Conservation (phyloP, 2,888 invertebrate species). For the Acanthococcus lagerstroemiae region DNA sequence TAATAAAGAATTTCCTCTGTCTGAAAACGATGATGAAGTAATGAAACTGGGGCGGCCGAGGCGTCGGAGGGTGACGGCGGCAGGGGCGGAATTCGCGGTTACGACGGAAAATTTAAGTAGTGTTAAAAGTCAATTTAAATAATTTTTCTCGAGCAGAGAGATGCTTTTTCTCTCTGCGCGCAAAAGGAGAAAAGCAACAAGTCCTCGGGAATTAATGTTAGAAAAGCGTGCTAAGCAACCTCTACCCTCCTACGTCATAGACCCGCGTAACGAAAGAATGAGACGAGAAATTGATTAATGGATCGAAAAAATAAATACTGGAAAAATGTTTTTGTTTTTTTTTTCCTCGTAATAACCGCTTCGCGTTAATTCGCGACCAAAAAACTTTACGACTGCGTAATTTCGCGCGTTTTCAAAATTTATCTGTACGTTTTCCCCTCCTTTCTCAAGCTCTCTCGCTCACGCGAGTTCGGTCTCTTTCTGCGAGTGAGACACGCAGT, state of each 20-base stretch:
- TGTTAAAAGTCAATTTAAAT: constrained; percentile 30
- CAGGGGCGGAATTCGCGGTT: constrained; percentile 10
- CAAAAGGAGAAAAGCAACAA: constrained; percentile 17
- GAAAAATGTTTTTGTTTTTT: no score
- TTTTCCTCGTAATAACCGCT: no score
- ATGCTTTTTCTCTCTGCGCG: constrained; percentile 13
- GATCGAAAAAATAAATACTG: neutral
- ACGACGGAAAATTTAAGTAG: constrained; percentile 28
- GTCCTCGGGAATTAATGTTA: constrained; percentile 23
- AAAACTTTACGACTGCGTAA: no score
- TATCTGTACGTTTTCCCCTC: no score
- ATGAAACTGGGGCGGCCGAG: no score
- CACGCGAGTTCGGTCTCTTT: no score
- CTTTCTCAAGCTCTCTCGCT: no score
- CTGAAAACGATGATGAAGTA: constrained; percentile 27
- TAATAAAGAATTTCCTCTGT: constrained; percentile 30
- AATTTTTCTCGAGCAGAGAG: constrained; percentile 24
- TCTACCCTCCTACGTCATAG: neutral
- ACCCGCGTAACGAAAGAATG: constrained; percentile 2
- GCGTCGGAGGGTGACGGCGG: neutral
- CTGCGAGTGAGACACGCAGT: no score
- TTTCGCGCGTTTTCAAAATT: no score
- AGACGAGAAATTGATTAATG: constrained; percentile 23
- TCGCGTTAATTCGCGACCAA: no score
- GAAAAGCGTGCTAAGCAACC: constrained; percentile 24